phyloP scores from a whole-genome alignment of 2,113 vertebrate species.

The Cairina moschata region DNA sequence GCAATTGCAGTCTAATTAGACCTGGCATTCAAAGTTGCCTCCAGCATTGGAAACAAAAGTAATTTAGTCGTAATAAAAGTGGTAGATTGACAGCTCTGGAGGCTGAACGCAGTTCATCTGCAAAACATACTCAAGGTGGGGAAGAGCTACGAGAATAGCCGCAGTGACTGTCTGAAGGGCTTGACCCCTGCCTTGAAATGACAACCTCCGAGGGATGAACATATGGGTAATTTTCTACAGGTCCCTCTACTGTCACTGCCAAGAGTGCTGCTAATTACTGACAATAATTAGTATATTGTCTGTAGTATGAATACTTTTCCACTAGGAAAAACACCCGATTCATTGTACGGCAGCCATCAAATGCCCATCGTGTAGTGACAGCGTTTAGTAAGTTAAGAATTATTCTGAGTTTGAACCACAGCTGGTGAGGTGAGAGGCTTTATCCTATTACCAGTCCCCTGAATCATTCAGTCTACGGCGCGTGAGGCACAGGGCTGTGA shows the following conservation, averaged over 20 bases:
- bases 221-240: slow-evolving; percentile 43
- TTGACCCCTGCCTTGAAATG: slow-evolving; percentile 50
- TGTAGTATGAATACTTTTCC: slow-evolving; percentile 22
- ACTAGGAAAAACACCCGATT: slow-evolving; percentile 15
- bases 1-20: slow-evolving; percentile 70
- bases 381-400: slow-evolving; percentile 35
- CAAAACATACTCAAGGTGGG: background rate
- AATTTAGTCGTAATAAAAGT: slow-evolving; percentile 69
- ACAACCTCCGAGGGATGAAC: slow-evolving; percentile 40
- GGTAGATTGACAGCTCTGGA: slow-evolving; percentile 62
- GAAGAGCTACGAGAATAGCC: background rate
- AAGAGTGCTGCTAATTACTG: slow-evolving; percentile 47
- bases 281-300: slow-evolving; percentile 56
- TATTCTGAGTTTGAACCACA: background rate
- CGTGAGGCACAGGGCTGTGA: slow-evolving; percentile 4
- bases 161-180: background rate
- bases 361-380: background rate
- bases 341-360: background rate
- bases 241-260: slow-evolving; percentile 18
- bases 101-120: slow-evolving; percentile 5
- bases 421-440: slow-evolving; percentile 30
- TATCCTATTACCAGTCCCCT: slow-evolving; percentile 15
- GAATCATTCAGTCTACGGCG: background rate
- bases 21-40: slow-evolving; percentile 61
- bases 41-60: slow-evolving; percentile 68